phyloP scores from a whole-genome alignment of 2,113 vertebrate species.

The Candoia aspera region DNA sequence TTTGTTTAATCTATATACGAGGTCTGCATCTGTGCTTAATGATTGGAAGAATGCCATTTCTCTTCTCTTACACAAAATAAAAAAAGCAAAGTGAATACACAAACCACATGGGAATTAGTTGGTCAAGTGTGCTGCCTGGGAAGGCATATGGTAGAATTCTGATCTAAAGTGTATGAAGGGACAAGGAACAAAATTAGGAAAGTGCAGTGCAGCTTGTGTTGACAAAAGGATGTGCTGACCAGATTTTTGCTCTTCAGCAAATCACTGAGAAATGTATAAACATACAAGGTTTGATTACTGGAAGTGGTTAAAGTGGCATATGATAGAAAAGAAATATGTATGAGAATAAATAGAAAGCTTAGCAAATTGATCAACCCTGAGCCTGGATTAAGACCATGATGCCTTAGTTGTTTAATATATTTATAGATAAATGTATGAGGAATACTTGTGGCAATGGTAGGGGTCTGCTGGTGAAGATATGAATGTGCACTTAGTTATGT shows the following conservation, averaged over 20 bases:
- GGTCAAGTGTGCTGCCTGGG: background rate
- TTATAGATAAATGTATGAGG: background rate
- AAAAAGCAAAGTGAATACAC: background rate
- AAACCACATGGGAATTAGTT: background rate
- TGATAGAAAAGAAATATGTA: background rate
- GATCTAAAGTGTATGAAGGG: background rate
- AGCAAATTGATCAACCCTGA: background rate
- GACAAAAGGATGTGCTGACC: background rate
- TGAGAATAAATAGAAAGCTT: background rate
- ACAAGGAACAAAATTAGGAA: background rate
- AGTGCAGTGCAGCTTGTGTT: background rate
- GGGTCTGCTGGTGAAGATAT: background rate
- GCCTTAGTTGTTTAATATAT: background rate
- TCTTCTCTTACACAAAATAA: background rate
- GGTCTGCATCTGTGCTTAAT: background rate
- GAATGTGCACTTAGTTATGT: background rate
- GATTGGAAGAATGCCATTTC: background rate
- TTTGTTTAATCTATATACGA: no score
- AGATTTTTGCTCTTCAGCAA: background rate
- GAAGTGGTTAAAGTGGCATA: no score
- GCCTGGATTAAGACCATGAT: background rate
- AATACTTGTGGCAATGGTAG: background rate
- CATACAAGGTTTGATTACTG: background rate
- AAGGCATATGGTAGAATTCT: background rate
- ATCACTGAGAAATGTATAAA: background rate